A percentile compares a stretch with the other conserved stretches of the same genome.
Evolutionary conservation across 2,113 vertebrate species (phyloP).

Genomic region (Prunella fulvescens): DNA sequence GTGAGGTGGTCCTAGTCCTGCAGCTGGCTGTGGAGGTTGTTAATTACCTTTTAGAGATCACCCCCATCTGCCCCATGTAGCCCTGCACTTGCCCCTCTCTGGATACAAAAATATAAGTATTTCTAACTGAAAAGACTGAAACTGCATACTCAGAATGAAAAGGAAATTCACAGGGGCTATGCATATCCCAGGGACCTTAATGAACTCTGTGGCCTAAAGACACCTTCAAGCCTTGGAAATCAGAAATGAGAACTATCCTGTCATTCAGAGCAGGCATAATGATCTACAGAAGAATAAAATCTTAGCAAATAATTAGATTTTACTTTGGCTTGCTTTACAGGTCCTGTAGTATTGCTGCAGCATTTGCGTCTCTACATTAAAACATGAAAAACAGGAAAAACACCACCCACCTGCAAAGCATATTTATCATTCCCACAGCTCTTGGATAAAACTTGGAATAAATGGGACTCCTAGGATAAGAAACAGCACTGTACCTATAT

Average conservation of each 20-base stretch:
- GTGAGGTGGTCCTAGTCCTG: not conserved
- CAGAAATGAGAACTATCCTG: not conserved
- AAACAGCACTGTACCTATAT: not conserved
- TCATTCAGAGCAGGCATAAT: not conserved
- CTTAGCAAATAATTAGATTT: not conserved
- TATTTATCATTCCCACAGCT: not conserved
- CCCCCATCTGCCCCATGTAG: not conserved
- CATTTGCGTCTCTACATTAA: not conserved
- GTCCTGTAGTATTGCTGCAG: not conserved
- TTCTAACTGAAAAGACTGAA: not conserved
- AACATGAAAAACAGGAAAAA: conserved; percentile 24
- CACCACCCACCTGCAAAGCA: not conserved
- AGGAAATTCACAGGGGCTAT: not conserved
- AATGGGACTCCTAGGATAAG: not conserved
- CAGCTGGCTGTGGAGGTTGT: not conserved
- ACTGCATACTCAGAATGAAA: not conserved
- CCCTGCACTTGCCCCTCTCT: not conserved
- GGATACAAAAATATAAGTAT: not conserved
- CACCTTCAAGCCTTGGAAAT: not conserved
- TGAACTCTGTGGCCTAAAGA: not conserved
- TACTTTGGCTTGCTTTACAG: not conserved
- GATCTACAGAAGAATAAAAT: not conserved
- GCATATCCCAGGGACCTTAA: not conserved
- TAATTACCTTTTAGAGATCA: not conserved
- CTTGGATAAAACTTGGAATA: not conserved